Conservation (phyloP, 2,113 vertebrate species). For the Tylochromis polylepis region DNA sequence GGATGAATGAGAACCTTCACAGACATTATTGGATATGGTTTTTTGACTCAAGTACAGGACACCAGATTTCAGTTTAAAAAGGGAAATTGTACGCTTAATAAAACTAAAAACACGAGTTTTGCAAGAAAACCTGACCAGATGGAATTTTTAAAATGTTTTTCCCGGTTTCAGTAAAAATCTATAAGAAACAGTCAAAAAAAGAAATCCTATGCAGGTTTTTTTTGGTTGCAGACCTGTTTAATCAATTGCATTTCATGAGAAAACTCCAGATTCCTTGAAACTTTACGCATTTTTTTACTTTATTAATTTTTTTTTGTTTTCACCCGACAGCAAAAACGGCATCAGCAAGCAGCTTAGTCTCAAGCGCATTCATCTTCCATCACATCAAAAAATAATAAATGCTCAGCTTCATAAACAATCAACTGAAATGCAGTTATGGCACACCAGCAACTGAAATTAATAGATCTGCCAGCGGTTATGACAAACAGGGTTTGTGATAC, state of each 20-base stretch:
- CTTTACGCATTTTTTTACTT: neutral
- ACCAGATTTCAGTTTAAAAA: no score
- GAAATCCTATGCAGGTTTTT: no score
- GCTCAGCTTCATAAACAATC: neutral
- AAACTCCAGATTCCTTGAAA: neutral
- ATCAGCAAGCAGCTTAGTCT: neutral
- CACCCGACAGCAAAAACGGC: neutral
- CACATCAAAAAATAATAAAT: neutral
- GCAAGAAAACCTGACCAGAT: no score
- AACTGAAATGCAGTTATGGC: neutral
- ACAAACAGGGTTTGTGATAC: neutral
- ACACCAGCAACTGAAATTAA: neutral
- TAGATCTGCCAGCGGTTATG: neutral
- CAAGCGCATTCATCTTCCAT: neutral
- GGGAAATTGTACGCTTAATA: no score
- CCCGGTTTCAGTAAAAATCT: no score
- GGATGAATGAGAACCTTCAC: no score
- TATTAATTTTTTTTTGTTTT: neutral
- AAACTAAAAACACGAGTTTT: no score
- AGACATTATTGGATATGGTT: no score
- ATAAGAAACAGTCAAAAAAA: no score
- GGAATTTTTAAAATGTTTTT: no score
- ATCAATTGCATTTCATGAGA: neutral
- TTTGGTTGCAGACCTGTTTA: no score
- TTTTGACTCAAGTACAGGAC: no score